These are phyloP conservation scores for Macrotrachela quadricornifera DNA, from an alignment of 1,140 invertebrate genomes.

Conservation along the genomic window DNA sequence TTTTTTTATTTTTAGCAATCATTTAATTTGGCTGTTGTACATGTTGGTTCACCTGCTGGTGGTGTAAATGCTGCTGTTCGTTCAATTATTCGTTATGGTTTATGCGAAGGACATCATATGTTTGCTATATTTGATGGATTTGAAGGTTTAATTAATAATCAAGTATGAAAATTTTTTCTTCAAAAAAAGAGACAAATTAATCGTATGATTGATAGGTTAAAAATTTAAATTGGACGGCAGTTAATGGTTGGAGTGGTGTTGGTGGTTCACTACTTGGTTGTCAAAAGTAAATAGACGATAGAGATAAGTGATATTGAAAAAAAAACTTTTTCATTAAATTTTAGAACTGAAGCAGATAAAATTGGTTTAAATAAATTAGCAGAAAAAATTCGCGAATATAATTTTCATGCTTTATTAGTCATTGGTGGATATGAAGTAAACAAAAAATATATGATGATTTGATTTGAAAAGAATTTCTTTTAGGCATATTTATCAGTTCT, in stretches of 20 bases:
- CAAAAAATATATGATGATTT: too few species aligned
- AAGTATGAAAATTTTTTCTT: too few species aligned
- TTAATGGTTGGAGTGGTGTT: slow-evolving; percentile 5
- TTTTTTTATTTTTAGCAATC: slow-evolving; percentile 11
- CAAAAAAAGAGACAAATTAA: too few species aligned
- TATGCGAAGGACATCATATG: slow-evolving; percentile 69
- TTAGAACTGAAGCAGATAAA: slow-evolving; percentile 41
- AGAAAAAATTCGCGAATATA: slow-evolving; percentile 56
- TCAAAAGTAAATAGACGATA: background rate
- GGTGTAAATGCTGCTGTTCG: slow-evolving; percentile 94
- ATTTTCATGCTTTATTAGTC: slow-evolving; percentile 73
- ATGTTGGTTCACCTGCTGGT: slow-evolving; percentile 90
- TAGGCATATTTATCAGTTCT: slow-evolving; percentile 65
- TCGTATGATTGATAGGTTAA: background rate
- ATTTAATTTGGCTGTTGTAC: slow-evolving; percentile 82
- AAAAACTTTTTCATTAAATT: background rate
- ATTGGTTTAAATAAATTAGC: slow-evolving; percentile 50
- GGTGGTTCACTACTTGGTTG: slow-evolving; percentile 4
- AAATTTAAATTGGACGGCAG: slow-evolving; percentile 3
- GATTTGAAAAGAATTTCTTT: too few species aligned
- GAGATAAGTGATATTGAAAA: background rate
- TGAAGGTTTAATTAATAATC: slow-evolving; percentile 65
- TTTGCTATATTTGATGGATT: slow-evolving; percentile 81
- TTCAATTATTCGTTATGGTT: slow-evolving; percentile 80
- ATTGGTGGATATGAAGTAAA: slow-evolving; percentile 55